phyloP scores from a whole-genome alignment of 2,113 vertebrate genomes.

The Ailurus styani region DNA sequence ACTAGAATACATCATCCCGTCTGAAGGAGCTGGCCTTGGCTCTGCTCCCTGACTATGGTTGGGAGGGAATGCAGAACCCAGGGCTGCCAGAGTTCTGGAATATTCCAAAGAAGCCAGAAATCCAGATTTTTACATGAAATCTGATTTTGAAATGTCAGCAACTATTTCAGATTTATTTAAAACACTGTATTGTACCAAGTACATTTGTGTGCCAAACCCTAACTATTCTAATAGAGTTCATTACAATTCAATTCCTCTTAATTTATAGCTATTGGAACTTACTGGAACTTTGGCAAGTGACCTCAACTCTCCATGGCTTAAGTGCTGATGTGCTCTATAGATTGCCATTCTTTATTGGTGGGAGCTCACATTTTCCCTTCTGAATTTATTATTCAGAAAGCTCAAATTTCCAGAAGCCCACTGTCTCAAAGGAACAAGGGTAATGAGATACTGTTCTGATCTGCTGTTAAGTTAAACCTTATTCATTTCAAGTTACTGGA shows the following conservation, averaged over 20 bases:
- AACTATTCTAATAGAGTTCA: not conserved
- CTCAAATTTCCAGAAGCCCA: not conserved
- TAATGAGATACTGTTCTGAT: not conserved
- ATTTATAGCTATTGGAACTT: not conserved
- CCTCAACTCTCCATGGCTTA: not conserved
- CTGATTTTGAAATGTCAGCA: not conserved
- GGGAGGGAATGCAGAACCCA: not conserved
- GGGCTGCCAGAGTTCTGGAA: not conserved
- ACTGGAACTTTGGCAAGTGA: not conserved
- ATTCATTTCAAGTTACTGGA: not conserved
- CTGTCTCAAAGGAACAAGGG: not conserved
- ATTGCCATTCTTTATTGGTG: rapidly evolving
- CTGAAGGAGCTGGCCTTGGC: not conserved
- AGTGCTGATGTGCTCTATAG: rapidly evolving
- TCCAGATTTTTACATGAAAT: not conserved
- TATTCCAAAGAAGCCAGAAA: not conserved
- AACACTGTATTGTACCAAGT: not conserved
- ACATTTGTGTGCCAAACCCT: not conserved
- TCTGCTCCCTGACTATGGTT: not conserved
- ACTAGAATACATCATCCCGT: rapidly evolving
- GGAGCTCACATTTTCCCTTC: not conserved
- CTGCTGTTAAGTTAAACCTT: not conserved
- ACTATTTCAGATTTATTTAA: not conserved
- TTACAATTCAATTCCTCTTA: not conserved
- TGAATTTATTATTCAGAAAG: not conserved